Percentiles rank a stretch among this genome's conserved stretches.
Conservation (phyloP, 2,888 invertebrate species). For the Glaucopsyche alexis region DNA sequence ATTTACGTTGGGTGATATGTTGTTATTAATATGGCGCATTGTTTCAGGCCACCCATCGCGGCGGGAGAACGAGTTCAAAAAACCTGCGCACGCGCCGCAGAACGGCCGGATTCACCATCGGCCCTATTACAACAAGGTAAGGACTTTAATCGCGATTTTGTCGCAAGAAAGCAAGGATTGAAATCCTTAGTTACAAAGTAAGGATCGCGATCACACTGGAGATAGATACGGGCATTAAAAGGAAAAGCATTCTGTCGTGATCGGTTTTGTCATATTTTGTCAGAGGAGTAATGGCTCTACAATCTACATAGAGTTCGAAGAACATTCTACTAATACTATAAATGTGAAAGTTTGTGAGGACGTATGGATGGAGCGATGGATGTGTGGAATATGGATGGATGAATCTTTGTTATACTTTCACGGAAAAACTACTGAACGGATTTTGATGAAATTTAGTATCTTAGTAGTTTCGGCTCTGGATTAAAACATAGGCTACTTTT, state of each 20-base stretch:
- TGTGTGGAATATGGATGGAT: no score
- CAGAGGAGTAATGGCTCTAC: neutral
- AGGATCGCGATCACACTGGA: neutral
- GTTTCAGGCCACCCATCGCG: constrained; percentile 72
- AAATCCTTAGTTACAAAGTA: neutral
- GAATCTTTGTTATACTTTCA: no score
- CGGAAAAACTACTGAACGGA: no score
- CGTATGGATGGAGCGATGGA: no score
- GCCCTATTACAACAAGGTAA: constrained; percentile 69
- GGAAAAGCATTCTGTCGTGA: neutral
- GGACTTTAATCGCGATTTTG: neutral
- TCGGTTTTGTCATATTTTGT: neutral
- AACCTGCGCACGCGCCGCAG: constrained; percentile 78
- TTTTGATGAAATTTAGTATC: no score
- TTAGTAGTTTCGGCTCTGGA: no score
- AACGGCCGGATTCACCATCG: constrained; percentile 72
- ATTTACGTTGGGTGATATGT: constrained; percentile 12
- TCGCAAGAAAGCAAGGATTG: neutral
- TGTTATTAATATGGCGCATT: constrained; percentile 28
- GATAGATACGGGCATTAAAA: neutral
- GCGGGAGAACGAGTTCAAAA: constrained; percentile 82
- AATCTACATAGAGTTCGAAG: no score
- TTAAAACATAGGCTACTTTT: no score
- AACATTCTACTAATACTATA: no score
- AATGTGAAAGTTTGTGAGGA: no score